phyloP scores from a whole-genome alignment of 2,113 vertebrate species.

The Micronycteris hirsuta region DNA sequence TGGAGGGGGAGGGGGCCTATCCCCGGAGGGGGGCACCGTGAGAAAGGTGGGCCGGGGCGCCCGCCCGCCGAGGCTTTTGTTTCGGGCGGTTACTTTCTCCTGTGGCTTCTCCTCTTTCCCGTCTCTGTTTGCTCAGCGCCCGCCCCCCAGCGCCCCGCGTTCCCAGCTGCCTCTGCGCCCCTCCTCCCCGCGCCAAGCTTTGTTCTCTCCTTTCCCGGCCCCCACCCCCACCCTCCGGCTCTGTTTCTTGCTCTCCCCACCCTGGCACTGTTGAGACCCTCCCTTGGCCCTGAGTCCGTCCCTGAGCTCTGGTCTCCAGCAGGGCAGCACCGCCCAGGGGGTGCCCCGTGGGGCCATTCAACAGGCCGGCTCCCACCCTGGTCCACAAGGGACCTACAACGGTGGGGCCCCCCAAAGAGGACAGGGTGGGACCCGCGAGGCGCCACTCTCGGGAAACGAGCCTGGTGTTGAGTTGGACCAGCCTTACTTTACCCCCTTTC shows the following conservation, averaged over 20 bases:
- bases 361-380: neutral
- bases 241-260: neutral
- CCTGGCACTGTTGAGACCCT: neutral
- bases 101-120: neutral
- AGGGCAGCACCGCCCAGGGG: too few relatives aligned
- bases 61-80: rapidly evolving
- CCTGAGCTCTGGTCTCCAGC: neutral
- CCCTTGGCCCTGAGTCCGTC: neutral
- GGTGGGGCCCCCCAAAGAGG: rapidly evolving
- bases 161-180: neutral
- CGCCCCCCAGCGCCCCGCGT: rapidly evolving
- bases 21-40: rapidly evolving
- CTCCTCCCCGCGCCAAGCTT: neutral
- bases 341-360: rapidly evolving
- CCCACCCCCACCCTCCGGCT: neutral
- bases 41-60: neutral
- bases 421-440: neutral
- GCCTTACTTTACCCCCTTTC: neutral
- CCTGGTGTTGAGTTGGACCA: neutral
- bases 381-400: neutral
- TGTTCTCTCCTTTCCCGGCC: neutral
- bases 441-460: rapidly evolving
- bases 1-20: rapidly evolving
- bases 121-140: constrained; percentile 17
- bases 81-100: neutral